phyloP scores from a whole-genome alignment of 1,140 invertebrate species.

The Eumaeus atala region DNA sequence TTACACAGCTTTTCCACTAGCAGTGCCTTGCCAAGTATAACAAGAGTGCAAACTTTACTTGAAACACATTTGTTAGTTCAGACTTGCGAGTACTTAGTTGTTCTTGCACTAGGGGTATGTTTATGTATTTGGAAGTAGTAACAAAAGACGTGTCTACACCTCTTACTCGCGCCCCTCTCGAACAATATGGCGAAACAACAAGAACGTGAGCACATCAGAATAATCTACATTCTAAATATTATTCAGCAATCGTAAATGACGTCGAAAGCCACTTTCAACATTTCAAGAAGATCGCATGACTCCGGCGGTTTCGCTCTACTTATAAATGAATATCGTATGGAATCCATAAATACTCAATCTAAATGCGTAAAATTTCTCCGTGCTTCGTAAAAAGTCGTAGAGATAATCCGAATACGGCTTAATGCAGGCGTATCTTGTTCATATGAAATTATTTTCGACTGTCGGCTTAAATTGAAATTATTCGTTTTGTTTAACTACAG shows the following conservation, averaged over 20 bases:
- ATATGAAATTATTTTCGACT: constrained; percentile 38
- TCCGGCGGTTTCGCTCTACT: constrained; percentile 36
- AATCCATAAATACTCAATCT: constrained; percentile 54
- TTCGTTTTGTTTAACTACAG: too few relatives aligned
- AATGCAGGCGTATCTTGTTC: constrained; percentile 31
- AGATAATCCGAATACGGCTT: constrained; percentile 50
- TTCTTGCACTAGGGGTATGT: constrained; percentile 9
- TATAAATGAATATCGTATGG: constrained; percentile 50
- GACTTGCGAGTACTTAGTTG: constrained; percentile 14
- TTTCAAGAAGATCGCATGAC: constrained; percentile 30
- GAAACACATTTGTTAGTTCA: constrained; percentile 10
- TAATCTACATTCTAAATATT: too few relatives aligned
- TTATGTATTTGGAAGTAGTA: constrained; percentile 8
- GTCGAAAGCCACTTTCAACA: constrained; percentile 38
- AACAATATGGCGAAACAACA: too few relatives aligned
- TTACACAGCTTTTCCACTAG: constrained; percentile 54
- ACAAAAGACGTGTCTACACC: constrained; percentile 23
- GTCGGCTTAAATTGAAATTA: not conserved
- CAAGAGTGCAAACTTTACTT: constrained; percentile 23
- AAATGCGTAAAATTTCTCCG: constrained; percentile 27
- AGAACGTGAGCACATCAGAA: too few relatives aligned
- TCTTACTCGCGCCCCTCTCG: constrained; percentile 11
- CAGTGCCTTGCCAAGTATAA: constrained; percentile 25
- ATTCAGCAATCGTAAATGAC: too few relatives aligned
- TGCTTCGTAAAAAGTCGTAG: constrained; percentile 46